Evolutionary conservation across 2,113 vertebrate species (phyloP).

Genomic region (Chrysochloris asiatica): DNA sequence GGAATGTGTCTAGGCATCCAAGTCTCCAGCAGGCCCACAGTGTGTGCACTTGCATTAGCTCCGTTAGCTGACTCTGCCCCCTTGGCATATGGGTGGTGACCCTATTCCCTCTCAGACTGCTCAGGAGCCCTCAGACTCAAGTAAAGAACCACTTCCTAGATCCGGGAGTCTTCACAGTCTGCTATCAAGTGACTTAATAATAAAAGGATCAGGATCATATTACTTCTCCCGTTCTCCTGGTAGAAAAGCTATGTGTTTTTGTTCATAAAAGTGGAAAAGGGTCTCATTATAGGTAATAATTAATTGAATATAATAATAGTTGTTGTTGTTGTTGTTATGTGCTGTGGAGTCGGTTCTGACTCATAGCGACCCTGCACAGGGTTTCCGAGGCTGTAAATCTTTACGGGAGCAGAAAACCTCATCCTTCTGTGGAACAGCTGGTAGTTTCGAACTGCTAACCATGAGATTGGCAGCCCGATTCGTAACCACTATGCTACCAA

Average conservation of each 20-base stretch:
- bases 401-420: too few relatives aligned
- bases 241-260: constrained; percentile 5
- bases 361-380: too few relatives aligned
- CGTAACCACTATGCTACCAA: constrained; percentile 6
- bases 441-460: too few relatives aligned
- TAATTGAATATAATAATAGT: too few relatives aligned
- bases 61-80: background rate
- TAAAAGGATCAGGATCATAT: background rate
- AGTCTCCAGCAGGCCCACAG: background rate
- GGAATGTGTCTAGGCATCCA: background rate
- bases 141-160: background rate
- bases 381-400: too few relatives aligned
- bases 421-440: too few relatives aligned
- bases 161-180: background rate
- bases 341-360: too few relatives aligned
- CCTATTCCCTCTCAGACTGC: background rate
- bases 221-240: background rate
- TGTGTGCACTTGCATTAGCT: background rate
- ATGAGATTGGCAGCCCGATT: too few relatives aligned
- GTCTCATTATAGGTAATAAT: constrained; percentile 22
- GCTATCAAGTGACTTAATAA: background rate
- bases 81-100: background rate
- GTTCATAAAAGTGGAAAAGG: constrained; percentile 3
- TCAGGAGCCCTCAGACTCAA: background rate
- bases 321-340: too few relatives aligned